Percentiles rank a stretch among this genome's conserved stretches.
phyloP scores from a whole-genome alignment of 2,797 vertebrate genomes.

The Scolopax rusticola region DNA sequence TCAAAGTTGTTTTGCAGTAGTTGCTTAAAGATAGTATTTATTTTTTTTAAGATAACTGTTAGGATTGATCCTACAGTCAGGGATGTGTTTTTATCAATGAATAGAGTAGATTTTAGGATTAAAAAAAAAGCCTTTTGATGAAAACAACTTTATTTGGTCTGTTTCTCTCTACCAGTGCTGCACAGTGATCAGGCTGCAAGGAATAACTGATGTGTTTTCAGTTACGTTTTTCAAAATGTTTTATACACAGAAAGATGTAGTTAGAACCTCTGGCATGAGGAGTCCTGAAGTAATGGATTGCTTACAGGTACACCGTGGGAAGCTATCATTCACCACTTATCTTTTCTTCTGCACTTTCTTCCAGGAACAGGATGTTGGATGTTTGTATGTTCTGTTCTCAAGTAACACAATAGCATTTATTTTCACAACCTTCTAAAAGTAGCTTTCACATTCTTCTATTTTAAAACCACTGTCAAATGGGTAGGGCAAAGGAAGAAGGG shows the following conservation, averaged over 20 bases:
- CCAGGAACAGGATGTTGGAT: not conserved
- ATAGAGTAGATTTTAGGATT: not conserved
- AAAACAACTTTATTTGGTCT: not conserved
- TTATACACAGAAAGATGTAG: not conserved
- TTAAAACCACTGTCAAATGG: not conserved
- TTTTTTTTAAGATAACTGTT: not conserved
- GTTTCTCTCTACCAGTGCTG: not conserved
- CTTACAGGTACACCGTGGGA: not conserved
- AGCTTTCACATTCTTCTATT: not conserved
- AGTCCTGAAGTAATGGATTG: not conserved
- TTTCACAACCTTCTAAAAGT: not conserved
- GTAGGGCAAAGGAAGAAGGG: not conserved
- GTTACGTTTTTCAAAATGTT: not conserved
- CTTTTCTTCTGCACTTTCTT: not conserved
- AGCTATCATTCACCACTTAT: not conserved
- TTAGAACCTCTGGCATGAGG: not conserved
- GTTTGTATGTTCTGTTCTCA: not conserved
- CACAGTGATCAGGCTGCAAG: not conserved
- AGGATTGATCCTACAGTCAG: accelerated
- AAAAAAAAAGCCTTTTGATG: not conserved
- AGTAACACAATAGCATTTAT: not conserved
- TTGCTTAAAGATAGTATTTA: not conserved
- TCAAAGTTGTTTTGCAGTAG: not conserved
- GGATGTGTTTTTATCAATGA: not conserved
- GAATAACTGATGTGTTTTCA: not conserved